Conservation (phyloP, 2,113 vertebrate genomes). For the Eolophus roseicapilla region DNA sequence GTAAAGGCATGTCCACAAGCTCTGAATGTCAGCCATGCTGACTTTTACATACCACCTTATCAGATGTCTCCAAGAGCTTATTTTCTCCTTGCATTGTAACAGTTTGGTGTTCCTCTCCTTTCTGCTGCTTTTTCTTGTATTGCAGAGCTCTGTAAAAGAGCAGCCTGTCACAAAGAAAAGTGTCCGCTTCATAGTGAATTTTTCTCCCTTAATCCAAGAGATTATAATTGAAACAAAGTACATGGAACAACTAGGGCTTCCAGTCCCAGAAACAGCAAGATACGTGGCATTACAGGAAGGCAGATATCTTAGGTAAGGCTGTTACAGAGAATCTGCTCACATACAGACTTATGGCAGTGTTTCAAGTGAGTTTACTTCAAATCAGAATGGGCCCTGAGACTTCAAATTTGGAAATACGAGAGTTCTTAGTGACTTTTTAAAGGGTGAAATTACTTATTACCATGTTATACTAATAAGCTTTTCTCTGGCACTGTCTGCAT, state of each 20-base stretch:
- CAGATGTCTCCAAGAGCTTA: background rate
- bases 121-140: background rate
- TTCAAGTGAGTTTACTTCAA: background rate
- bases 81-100: background rate
- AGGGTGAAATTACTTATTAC: background rate
- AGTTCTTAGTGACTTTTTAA: background rate
- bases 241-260: slow-evolving; percentile 81
- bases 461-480: background rate
- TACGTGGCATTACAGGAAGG: slow-evolving; percentile 84
- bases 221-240: slow-evolving; percentile 85
- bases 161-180: slow-evolving; percentile 29
- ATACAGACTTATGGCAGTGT: background rate
- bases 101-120: background rate
- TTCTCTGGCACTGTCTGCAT: background rate
- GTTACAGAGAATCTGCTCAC: background rate
- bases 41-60: background rate
- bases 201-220: slow-evolving; percentile 80
- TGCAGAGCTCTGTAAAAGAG: background rate
- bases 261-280: slow-evolving; percentile 76
- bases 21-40: background rate
- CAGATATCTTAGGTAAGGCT: slow-evolving; percentile 79
- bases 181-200: slow-evolving; percentile 77
- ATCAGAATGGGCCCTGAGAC: background rate
- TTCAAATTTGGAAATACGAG: background rate
- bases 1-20: background rate